Conservation (phyloP, 2,797 vertebrate genomes). For the Botia kubotai region DNA sequence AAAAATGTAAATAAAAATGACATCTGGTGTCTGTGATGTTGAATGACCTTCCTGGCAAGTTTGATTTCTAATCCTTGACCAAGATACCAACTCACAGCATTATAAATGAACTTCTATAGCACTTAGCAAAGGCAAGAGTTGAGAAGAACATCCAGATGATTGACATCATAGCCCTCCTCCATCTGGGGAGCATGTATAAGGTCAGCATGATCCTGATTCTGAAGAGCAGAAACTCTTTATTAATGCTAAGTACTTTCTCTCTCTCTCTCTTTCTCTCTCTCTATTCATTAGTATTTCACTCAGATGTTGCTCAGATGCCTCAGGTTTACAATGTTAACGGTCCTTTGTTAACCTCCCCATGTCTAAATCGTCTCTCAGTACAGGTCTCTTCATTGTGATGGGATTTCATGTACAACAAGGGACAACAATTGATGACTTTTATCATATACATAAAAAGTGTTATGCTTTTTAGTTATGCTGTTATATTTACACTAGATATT, state of each 20-base stretch:
- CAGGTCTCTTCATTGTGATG: background rate
- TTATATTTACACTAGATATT: background rate
- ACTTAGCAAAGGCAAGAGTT: background rate
- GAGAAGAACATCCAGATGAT: background rate
- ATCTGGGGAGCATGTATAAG: background rate
- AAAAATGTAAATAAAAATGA: background rate
- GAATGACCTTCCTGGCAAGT: background rate
- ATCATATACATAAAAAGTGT: background rate
- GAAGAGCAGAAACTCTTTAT: slow-evolving; percentile 15
- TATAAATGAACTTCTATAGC: background rate
- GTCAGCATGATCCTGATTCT: background rate
- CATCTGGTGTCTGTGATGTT: background rate
- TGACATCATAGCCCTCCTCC: background rate
- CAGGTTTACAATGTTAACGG: slow-evolving; percentile 10
- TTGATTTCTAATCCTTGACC: background rate
- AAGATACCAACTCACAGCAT: background rate
- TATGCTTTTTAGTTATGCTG: background rate
- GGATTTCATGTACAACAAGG: background rate
- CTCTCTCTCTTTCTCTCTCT: background rate
- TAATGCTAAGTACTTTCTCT: background rate
- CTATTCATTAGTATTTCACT: slow-evolving; percentile 23
- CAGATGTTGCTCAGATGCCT: background rate
- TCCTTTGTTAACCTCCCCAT: slow-evolving; percentile 1
- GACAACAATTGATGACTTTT: background rate
- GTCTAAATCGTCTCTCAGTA: background rate